A percentile compares a stretch with the other conserved stretches of the same genome.
phyloP scores from a whole-genome alignment of 2,113 vertebrate species.

The Holacanthus passer region DNA sequence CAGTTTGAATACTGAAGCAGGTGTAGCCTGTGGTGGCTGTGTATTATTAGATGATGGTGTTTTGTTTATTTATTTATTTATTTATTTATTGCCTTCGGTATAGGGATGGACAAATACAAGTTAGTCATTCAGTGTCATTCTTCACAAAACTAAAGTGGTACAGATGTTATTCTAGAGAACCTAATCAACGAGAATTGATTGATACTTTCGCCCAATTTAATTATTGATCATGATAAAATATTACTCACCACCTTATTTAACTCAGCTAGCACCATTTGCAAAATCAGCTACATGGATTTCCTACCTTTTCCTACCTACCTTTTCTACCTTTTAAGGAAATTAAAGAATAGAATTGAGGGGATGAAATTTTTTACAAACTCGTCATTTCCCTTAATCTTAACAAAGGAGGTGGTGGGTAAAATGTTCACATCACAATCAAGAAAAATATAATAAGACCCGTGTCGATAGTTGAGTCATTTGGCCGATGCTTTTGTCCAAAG shows the following conservation, averaged over 20 bases:
- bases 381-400: neutral
- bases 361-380: too few relatives aligned
- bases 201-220: neutral
- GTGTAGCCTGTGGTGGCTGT: conserved; percentile 51
- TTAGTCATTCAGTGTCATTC: neutral
- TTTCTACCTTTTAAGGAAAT: too few relatives aligned
- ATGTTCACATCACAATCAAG: neutral
- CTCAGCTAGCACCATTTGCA: neutral
- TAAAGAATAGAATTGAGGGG: too few relatives aligned
- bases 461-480: neutral
- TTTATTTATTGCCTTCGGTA: neutral
- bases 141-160: neutral
- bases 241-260: neutral
- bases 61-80: neutral
- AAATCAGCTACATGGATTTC: neutral
- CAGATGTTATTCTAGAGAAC: neutral
- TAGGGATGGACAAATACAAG: neutral
- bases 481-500: neutral
- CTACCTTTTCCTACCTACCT: neutral
- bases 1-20: conserved; percentile 69
- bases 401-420: neutral
- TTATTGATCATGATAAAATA: neutral
- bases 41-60: conserved; percentile 43
- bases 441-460: neutral
- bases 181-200: neutral